phyloP scores from a whole-genome alignment of 2,797 vertebrate species.

The Gobionotothen gibberifrons region DNA sequence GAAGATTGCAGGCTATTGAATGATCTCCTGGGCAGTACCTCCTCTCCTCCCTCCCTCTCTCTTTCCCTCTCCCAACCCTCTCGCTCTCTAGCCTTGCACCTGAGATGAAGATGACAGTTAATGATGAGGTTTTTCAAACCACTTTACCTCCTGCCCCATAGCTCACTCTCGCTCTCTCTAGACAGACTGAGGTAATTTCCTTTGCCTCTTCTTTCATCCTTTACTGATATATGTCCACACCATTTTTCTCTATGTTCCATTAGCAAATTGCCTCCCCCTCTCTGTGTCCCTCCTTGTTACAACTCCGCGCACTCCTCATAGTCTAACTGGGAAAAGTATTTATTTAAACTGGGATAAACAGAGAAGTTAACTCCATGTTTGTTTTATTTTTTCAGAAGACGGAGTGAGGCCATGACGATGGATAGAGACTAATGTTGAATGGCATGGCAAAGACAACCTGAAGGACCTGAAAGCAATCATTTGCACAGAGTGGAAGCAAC shows the following conservation, averaged over 20 bases:
- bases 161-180: conserved; percentile 61
- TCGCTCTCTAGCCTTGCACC: conserved; percentile 46
- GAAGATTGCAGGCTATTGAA: conserved; percentile 77
- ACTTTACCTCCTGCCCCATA: conserved; percentile 61
- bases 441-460: conserved; percentile 61
- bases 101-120: conserved; percentile 76
- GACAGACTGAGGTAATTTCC: conserved; percentile 45
- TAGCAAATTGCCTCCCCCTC: conserved; percentile 82
- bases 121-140: conserved; percentile 76
- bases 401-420: conserved; percentile 27
- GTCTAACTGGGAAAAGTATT: conserved; percentile 72
- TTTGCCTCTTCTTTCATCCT: conserved; percentile 36
- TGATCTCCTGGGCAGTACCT: conserved; percentile 61
- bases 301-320: conserved; percentile 61
- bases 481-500: conserved; percentile 56
- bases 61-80: conserved; percentile 26
- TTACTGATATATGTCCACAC: conserved; percentile 48
- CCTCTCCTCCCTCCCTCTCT: conserved; percentile 34
- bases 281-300: conserved; percentile 40
- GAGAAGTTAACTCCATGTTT: conserved; percentile 63
- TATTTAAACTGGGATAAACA: conserved; percentile 71
- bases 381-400: conserved; percentile 64
- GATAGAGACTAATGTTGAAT: conserved; percentile 45
- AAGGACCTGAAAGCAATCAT: conserved; percentile 63
- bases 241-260: conserved; percentile 78